Evolutionary conservation across 2,888 invertebrate species (phyloP).

Genomic region (Dusona sp.): DNA sequence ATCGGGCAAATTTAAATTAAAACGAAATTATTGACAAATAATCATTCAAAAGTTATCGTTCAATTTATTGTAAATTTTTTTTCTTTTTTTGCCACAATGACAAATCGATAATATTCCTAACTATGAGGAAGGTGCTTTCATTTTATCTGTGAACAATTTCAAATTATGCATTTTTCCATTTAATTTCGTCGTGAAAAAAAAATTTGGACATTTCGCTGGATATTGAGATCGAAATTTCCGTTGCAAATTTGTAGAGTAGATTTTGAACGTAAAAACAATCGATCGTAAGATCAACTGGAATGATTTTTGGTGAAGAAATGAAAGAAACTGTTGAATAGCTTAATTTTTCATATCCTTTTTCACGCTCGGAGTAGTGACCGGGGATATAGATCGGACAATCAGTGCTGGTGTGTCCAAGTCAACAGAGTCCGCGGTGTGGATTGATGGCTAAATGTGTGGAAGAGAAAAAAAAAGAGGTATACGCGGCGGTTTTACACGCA

Average conservation of each 20-base stretch:
- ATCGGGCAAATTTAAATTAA: not conserved
- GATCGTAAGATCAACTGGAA: conserved; percentile 19
- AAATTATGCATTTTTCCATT: not conserved
- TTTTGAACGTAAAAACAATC: conserved; percentile 41
- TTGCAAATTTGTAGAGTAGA: not conserved
- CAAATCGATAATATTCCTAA: not conserved
- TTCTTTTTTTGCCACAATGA: not conserved
- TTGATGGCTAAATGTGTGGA: conserved; percentile 40
- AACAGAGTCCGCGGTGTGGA: conserved; percentile 39
- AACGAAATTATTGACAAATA: not conserved
- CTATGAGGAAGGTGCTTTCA: no score
- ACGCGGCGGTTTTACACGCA: conserved; percentile 62
- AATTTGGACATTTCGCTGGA: not conserved
- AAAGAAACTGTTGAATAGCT: not conserved
- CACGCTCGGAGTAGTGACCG: conserved; percentile 32
- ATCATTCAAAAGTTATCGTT: not conserved
- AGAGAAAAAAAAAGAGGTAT: conserved; percentile 69
- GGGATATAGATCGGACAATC: conserved; percentile 59
- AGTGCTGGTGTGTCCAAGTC: conserved; percentile 56
- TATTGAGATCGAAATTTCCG: not conserved
- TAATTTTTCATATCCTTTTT: conserved; percentile 6
- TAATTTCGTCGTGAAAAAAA: not conserved
- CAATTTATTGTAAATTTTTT: not conserved
- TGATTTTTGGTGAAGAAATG: not conserved
- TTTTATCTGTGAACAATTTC: not conserved